Base-by-base conservation (phyloP, 92 coral and sea anemone genomes). In the Siderastrea siderea region DNA sequence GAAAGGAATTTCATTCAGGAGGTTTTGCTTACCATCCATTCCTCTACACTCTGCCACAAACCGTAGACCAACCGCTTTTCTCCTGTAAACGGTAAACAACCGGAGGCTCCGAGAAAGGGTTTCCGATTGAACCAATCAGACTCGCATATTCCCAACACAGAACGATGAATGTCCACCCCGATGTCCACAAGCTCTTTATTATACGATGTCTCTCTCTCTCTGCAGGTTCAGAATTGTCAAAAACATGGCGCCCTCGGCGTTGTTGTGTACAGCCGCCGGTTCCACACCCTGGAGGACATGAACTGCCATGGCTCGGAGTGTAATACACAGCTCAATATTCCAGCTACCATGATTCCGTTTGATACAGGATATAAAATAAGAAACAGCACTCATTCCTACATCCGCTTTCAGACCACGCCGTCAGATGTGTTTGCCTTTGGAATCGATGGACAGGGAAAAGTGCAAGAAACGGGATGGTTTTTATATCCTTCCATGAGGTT, bases 351-450 rank as follows among this genome's bases (percentile, higher is more conserved):
- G 92, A 83, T 95, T 63, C 88, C 90, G 19, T 45, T 68, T 13
- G 92, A 71, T 6, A 75, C 53, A 45, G 96, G 93, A 5, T 69
- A 2, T 6, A 38, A 54, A 5, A 62, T 94, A 44, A 91, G 7
- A 6, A 77, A 64, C 16, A 14, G 76, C 10, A 57, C 16, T 9
- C 44, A 61, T 7, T 55, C 45, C 47, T 95, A 59, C 51, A 82
- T 87, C 76, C 94, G 98, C 70, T 93, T 91, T 74, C 98, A 95
- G 92, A 95, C 92, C 84, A 95, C 98, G 52, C 98, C 98, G 46
- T 88, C 96, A 17, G 95, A 94, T 52, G 84, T 84, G 65, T 95
- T 95, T 80, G 86, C 93, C 16, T 95, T 93, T 81, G 98, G 98
- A 7, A 91, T 95, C 19, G 96, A 95, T 63, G 85, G 93, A 26